Percentiles rank a stretch among this genome's conserved stretches.
These are phyloP conservation scores for Odocoileus virginianus DNA, from an alignment of 2,113 vertebrate genomes.

Conservation along the genomic window DNA sequence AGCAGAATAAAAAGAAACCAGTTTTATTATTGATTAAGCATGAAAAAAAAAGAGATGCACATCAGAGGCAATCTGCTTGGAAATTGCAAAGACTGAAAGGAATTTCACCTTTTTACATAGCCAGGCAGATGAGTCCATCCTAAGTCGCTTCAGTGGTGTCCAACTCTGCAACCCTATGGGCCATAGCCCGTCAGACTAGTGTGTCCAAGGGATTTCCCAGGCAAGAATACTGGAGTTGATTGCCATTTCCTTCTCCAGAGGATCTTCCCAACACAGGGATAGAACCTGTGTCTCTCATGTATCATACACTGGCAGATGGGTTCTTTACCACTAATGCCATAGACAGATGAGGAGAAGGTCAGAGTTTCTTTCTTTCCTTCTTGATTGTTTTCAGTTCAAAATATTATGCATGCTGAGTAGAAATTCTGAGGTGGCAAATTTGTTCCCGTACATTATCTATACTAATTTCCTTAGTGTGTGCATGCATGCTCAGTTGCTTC, in stretches of 20 bases:
- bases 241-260: neutral
- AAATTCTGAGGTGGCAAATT: neutral
- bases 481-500: neutral
- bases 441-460: neutral
- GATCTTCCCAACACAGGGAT: neutral
- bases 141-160: neutral
- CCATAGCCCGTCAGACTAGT: rapidly evolving
- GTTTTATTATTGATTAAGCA: neutral
- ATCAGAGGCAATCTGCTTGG: neutral
- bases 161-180: neutral
- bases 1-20: neutral
- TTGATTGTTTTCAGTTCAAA: neutral
- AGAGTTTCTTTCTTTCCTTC: neutral
- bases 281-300: neutral
- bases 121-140: neutral
- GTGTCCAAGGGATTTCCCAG: neutral
- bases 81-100: neutral
- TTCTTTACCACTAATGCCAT: neutral
- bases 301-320: neutral
- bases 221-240: neutral
- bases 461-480: neutral
- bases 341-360: neutral
- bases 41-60: neutral
- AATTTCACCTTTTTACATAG: neutral
- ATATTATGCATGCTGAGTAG: neutral